Evolutionary conservation across 2,888 invertebrate species (phyloP).

Genomic region (Eilema caniola): DNA sequence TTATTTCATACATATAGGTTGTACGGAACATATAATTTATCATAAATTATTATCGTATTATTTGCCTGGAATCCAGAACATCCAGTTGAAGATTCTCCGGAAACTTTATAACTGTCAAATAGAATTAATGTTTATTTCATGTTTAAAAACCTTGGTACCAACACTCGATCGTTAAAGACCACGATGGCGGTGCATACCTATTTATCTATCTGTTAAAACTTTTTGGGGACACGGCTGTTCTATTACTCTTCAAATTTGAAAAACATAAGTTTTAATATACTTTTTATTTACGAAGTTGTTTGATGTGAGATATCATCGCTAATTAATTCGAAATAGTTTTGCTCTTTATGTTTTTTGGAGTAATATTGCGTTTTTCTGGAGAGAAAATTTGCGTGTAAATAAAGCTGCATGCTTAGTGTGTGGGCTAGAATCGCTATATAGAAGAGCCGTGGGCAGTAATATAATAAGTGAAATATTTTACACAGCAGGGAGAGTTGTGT

Average conservation of each 20-base stretch:
- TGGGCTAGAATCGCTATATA: background rate
- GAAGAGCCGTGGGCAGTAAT: background rate
- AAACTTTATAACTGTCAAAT: constrained; percentile 46
- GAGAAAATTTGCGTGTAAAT: background rate
- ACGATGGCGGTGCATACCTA: constrained; percentile 55
- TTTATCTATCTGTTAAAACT: constrained; percentile 55
- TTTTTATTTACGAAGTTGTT: constrained; percentile 46
- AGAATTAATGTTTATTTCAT: constrained; percentile 51
- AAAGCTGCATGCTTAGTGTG: background rate
- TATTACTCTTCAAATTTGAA: constrained; percentile 50
- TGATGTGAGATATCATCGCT: constrained; percentile 50
- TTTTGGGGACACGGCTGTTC: constrained; percentile 51
- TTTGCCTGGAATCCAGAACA: constrained; percentile 28
- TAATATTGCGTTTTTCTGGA: constrained; percentile 16
- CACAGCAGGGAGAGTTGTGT: background rate
- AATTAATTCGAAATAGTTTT: constrained; percentile 45
- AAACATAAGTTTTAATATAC: constrained; percentile 43
- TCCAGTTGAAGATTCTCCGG: constrained; percentile 33
- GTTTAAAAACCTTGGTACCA: constrained; percentile 56
- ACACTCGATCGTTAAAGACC: constrained; percentile 54
- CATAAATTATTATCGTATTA: constrained; percentile 32
- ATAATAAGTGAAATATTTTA: constrained; percentile 1
- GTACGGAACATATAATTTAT: constrained; percentile 33
- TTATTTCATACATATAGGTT: constrained; percentile 27
- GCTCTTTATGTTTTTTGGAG: constrained; percentile 31